Percentiles rank a stretch among this genome's conserved stretches.
Evolutionary conservation across 2,888 invertebrate genomes (phyloP).

Genomic region (Apodemia duryi): DNA sequence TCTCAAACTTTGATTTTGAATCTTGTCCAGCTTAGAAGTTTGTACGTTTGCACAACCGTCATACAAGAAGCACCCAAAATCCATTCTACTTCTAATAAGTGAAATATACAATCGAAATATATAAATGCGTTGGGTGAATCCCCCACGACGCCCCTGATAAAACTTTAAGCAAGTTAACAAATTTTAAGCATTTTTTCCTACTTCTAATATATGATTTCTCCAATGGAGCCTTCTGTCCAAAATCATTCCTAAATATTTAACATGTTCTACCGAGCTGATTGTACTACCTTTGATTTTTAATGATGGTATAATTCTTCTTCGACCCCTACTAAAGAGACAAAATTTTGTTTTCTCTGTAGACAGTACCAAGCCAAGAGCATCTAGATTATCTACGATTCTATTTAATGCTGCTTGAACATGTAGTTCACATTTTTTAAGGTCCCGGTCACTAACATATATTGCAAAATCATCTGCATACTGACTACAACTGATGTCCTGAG

Average conservation of each 20-base stretch:
- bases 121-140: slow-evolving; percentile 10
- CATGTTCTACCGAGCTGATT: background rate
- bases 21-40: slow-evolving; percentile 29
- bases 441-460: background rate
- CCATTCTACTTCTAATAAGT: slow-evolving; percentile 20
- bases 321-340: background rate
- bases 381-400: background rate
- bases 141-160: slow-evolving; percentile 10
- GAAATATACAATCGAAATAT: slow-evolving; percentile 16
- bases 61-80: slow-evolving; percentile 20
- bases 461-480: slow-evolving; percentile 28
- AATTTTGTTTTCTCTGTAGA: background rate
- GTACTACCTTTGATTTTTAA: background rate
- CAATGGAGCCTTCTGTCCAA: slow-evolving; percentile 8
- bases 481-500: background rate
- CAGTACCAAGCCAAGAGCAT: background rate
- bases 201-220: slow-evolving; percentile 2
- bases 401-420: background rate
- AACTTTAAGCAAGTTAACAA: slow-evolving; percentile 17
- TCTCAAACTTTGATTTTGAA: slow-evolving; percentile 25
- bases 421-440: background rate
- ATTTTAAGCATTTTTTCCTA: slow-evolving; percentile 13
- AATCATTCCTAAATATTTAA: slow-evolving; percentile 13
- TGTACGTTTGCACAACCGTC: slow-evolving; percentile 20
- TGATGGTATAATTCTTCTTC: background rate